Evolutionary conservation across 1,140 invertebrate species (phyloP).

Genomic region (Scaptomyza montana): DNA sequence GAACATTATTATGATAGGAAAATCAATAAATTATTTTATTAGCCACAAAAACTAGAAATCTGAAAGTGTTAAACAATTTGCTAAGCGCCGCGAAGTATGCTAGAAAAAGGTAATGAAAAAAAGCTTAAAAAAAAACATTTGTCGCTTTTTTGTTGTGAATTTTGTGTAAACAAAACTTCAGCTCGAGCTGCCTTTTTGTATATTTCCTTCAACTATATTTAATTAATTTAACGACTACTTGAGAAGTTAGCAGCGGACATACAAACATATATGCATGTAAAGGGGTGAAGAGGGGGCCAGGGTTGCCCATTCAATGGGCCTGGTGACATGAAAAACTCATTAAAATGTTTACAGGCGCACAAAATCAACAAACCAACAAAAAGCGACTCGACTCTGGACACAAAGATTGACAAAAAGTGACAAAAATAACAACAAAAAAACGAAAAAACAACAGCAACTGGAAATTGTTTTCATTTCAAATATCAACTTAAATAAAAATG

Average conservation of each 20-base stretch:
- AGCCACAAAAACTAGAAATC: slow-evolving; percentile 19
- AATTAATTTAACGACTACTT: slow-evolving; percentile 83
- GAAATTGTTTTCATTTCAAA: slow-evolving; percentile 75
- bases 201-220: slow-evolving; percentile 70
- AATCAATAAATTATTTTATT: slow-evolving; percentile 36
- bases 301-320: slow-evolving; percentile 29
- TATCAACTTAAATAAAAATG: slow-evolving; percentile 39
- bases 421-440: slow-evolving; percentile 24
- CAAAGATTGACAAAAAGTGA: slow-evolving; percentile 49
- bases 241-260: slow-evolving; percentile 68
- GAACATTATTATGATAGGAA: slow-evolving; percentile 53
- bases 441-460: slow-evolving; percentile 25
- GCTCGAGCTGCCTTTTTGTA: slow-evolving; percentile 32
- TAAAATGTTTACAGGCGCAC: slow-evolving; percentile 82
- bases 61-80: neutral
- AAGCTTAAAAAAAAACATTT: slow-evolving; percentile 13
- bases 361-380: slow-evolving; percentile 74
- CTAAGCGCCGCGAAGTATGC: slow-evolving; percentile 50
- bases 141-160: slow-evolving; percentile 24
- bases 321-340: slow-evolving; percentile 80
- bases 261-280: neutral
- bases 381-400: slow-evolving; percentile 34
- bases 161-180: slow-evolving; percentile 62
- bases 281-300: slow-evolving; percentile 15
- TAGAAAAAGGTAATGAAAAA: slow-evolving; percentile 12